Evolutionary conservation across 2,888 invertebrate genomes (phyloP).

Genomic region (Drosophila pseudotalamancana): DNA sequence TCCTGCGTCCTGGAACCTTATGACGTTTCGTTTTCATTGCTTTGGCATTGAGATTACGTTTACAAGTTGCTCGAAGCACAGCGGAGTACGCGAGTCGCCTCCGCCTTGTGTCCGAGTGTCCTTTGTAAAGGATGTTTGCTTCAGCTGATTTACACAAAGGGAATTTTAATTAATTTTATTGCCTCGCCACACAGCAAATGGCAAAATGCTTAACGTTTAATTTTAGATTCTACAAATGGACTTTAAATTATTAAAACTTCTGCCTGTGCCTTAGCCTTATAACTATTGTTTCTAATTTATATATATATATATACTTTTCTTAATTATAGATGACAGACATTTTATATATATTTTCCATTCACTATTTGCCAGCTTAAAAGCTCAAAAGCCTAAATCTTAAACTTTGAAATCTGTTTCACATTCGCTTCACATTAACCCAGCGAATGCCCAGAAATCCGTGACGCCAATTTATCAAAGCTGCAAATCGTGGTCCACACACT

Average conservation of each 20-base stretch:
- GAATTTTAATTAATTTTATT: slow-evolving; percentile 76
- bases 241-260: background rate
- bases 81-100: too few relatives aligned
- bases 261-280: background rate
- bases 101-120: slow-evolving; percentile 31
- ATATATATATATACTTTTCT: too few relatives aligned
- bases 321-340: too few relatives aligned
- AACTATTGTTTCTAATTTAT: too few relatives aligned
- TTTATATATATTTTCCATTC: too few relatives aligned
- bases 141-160: slow-evolving; percentile 76
- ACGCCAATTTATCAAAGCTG: slow-evolving; percentile 58
- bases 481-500: slow-evolving; percentile 36
- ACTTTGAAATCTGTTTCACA: slow-evolving; percentile 2
- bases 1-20: slow-evolving; percentile 47
- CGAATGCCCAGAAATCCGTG: slow-evolving; percentile 38
- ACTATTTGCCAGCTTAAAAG: too few relatives aligned
- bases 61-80: slow-evolving; percentile 48
- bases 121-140: slow-evolving; percentile 82
- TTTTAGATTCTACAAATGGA: slow-evolving; percentile 11
- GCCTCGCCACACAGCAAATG: slow-evolving; percentile 39
- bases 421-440: slow-evolving; percentile 7
- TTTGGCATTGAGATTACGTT: slow-evolving; percentile 57
- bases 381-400: too few relatives aligned
- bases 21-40: slow-evolving; percentile 64
- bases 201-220: slow-evolving; percentile 25